Conservation (phyloP, 2,113 vertebrate species). For the Heterochromis multidens region DNA sequence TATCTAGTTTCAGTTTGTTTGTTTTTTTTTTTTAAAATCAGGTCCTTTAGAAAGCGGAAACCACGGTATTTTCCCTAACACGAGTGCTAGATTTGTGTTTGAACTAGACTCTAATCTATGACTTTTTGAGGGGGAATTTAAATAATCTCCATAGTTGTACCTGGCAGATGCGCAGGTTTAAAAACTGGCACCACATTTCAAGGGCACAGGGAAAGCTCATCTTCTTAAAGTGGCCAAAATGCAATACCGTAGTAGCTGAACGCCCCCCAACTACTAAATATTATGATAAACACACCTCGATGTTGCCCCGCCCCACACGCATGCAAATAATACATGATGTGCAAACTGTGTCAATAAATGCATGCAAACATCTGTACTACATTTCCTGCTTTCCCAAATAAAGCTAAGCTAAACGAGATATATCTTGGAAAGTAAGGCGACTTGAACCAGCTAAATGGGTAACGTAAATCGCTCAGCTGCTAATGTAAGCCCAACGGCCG, state of each 20-base stretch:
- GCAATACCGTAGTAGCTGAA: background rate
- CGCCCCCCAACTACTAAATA: background rate
- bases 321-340: background rate
- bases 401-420: background rate
- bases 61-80: background rate
- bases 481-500: background rate
- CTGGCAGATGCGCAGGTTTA: background rate
- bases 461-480: background rate
- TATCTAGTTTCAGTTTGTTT: background rate
- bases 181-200: background rate
- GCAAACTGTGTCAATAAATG: background rate
- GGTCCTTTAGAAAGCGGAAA: background rate
- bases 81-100: background rate
- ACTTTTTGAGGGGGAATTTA: background rate
- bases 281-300: slow-evolving; percentile 13
- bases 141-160: background rate
- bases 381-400: background rate
- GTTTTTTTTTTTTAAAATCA: background rate
- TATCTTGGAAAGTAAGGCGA: background rate
- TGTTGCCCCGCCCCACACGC: slow-evolving; percentile 50
- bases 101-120: background rate
- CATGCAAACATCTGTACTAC: background rate
- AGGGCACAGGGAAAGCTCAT: background rate
- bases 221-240: background rate
- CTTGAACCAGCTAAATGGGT: background rate